A percentile compares a stretch with the other conserved stretches of the same genome.
Conservation (phyloP, 2,113 vertebrate species). For the Daphoenositta chrysoptera region DNA sequence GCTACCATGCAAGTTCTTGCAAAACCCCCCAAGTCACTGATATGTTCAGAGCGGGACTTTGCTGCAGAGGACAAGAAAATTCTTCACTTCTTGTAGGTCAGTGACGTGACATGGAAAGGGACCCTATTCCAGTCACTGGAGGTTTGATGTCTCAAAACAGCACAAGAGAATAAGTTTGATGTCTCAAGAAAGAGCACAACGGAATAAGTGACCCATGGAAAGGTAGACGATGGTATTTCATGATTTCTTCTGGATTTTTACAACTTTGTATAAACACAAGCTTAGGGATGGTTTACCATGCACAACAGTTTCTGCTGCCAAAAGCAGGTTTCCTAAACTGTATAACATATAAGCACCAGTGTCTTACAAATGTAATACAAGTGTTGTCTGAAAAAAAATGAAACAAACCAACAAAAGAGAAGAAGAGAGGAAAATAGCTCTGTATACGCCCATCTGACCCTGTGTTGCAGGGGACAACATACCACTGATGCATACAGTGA, state of each 20-base stretch:
- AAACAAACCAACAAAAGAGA: neutral
- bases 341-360: neutral
- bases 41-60: neutral
- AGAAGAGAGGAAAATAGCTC: neutral
- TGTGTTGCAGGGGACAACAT: neutral
- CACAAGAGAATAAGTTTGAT: neutral
- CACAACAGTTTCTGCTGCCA: neutral
- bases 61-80: neutral
- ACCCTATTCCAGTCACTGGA: neutral
- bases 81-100: neutral
- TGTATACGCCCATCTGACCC: neutral
- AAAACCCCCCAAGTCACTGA: neutral
- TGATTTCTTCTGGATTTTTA: neutral
- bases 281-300: neutral
- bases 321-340: neutral
- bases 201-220: neutral
- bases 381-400: too few species aligned
- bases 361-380: neutral
- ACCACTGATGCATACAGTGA: neutral
- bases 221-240: neutral
- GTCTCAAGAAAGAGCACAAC: neutral
- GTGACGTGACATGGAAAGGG: neutral
- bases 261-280: neutral
- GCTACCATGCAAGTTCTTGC: neutral
- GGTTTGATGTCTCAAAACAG: neutral